These are phyloP conservation scores for Trichosurus vulpecula DNA, from an alignment of 2,797 vertebrate species.

Conservation along the genomic window DNA sequence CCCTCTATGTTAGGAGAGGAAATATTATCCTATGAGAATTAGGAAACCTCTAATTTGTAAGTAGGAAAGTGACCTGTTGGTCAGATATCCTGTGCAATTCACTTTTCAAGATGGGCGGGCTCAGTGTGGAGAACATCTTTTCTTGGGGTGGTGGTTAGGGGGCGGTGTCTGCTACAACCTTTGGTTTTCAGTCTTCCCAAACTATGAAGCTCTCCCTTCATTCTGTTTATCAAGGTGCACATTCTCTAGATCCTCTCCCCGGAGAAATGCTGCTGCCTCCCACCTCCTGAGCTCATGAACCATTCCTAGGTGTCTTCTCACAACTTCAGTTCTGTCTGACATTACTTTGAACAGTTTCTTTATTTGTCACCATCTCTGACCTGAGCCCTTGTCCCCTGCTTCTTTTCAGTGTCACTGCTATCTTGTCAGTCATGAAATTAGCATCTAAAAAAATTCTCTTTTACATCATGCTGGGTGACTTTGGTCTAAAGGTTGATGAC, in stretches of 20 bases:
- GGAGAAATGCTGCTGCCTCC: not conserved
- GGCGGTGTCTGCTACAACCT: not conserved
- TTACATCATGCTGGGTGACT: not conserved
- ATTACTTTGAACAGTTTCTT: not conserved
- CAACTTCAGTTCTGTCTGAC: fast-evolving
- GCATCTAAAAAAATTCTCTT: not conserved
- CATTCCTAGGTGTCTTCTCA: not conserved
- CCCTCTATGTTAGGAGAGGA: not conserved
- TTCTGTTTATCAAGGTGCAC: not conserved
- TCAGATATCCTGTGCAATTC: not conserved
- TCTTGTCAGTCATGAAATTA: not conserved
- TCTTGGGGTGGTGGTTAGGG: too few species aligned
- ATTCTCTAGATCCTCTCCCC: fast-evolving
- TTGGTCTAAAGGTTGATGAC: not conserved
- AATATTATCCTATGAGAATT: not conserved
- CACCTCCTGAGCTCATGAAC: not conserved
- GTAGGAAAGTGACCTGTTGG: not conserved
- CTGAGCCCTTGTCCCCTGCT: not conserved
- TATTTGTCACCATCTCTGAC: not conserved
- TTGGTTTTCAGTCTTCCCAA: not conserved
- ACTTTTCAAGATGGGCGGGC: not conserved
- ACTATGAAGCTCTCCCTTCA: too few species aligned
- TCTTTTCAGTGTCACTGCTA: not conserved
- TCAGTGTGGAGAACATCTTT: not conserved
- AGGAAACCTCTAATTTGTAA: not conserved